Base-by-base conservation (phyloP, 2,797 vertebrate species). In the Zonotrichia albicollis region DNA sequence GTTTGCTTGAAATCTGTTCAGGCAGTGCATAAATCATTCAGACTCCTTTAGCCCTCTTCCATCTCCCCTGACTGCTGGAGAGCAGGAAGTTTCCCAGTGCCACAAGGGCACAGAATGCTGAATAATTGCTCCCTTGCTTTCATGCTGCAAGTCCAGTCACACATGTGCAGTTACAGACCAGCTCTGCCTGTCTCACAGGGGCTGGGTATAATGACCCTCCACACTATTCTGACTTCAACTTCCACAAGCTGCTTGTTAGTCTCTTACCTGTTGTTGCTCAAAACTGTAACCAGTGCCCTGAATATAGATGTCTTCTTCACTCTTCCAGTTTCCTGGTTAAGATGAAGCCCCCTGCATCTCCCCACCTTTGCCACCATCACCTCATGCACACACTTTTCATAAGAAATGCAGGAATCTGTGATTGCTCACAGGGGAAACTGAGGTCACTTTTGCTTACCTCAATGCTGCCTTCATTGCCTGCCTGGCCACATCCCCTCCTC, bases 1-100 rank as follows among this genome's bases (percentile, higher is more conserved):
- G 1, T 71, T 89, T 91, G 72, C 72, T 90, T n/a, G 70, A 77
- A 92, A 67, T 71, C 50, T 65, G 42, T 67, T 85, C 61, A 77
- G 61, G 72, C 36, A 83, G 76, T 71, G 88, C 65, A 83, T 91
- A 85, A 87, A 80, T 91, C 48, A 83, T 72, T 77, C 76, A 74
- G 75, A 32, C 45, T 77, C 70, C 48, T 89, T 79, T 76, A 94
- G 82, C 76, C 13, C 38, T 85, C 50, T 71, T 81, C 90, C 61
- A 80, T 53, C 60, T 90, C 75, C 61, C 32, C 17, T 50, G 66
- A 36, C 73, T 75, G 45, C n/a, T 34, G 16, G 36, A 55, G 26
- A 89, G 21, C 34, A 71, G 55, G 51, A 89, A 66, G 60, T 50
- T 93, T 89, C 61, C 43, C 60, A 67, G 84, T 1, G 3, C 38